Conservation (phyloP, 2,888 invertebrate species). For the Archaeoteleia sp. region DNA sequence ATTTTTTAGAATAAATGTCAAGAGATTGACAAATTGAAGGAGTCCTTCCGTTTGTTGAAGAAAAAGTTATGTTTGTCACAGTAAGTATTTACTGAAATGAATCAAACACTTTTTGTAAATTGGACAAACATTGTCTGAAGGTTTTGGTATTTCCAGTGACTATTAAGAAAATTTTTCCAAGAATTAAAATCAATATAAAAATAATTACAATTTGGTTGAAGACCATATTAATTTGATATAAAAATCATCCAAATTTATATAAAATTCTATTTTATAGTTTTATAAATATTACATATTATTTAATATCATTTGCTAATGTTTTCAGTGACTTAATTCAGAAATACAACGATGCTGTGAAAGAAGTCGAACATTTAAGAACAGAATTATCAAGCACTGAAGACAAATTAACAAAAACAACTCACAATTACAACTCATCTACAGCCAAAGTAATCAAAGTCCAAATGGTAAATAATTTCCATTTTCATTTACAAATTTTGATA, state of each 20-base stretch:
- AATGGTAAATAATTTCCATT: slow-evolving; percentile 8
- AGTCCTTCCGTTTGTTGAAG: slow-evolving; percentile 10
- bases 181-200: no score
- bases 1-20: no score
- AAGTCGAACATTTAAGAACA: slow-evolving; percentile 13
- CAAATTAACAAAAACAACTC: slow-evolving; percentile 5
- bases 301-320: no score
- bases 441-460: slow-evolving; percentile 25
- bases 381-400: slow-evolving; percentile 1
- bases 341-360: slow-evolving; percentile 23
- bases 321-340: slow-evolving; percentile 31
- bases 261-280: no score
- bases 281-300: no score
- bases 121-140: no score
- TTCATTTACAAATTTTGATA: slow-evolving; percentile 1
- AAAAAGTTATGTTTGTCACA: slow-evolving; percentile 22
- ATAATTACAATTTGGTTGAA: not conserved
- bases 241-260: no score
- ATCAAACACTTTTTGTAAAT: no score
- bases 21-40: slow-evolving; percentile 7
- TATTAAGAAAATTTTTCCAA: no score
- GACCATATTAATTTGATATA: no score
- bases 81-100: slow-evolving; percentile 18
- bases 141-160: no score
- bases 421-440: slow-evolving; percentile 7